phyloP scores from a whole-genome alignment of 92 coral and sea anemone genomes.

The Desmophyllum pertusum region DNA sequence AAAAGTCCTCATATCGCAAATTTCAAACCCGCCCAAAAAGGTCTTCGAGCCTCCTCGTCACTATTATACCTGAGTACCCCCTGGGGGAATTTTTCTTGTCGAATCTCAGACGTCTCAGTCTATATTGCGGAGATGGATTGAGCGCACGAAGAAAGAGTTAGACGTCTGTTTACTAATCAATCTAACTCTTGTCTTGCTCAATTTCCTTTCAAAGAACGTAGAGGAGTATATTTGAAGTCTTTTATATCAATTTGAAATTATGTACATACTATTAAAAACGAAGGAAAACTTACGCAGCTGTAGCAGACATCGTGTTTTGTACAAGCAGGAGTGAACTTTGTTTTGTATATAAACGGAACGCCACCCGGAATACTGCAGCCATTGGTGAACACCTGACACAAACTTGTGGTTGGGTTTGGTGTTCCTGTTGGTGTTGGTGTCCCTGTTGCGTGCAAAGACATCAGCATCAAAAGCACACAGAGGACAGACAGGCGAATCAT shows the following conservation, averaged over 20 bases:
- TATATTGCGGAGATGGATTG: no score
- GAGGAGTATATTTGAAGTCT: neutral
- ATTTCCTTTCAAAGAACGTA: neutral
- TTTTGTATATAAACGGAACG: constrained; percentile 64
- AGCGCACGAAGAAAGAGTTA: no score
- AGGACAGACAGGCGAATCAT: neutral
- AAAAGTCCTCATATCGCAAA: no score
- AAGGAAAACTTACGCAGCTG: constrained; percentile 72
- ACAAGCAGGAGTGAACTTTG: constrained; percentile 80
- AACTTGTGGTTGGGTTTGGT: neutral
- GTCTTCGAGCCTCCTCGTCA: no score
- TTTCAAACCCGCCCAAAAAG: no score
- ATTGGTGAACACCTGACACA: constrained; percentile 59
- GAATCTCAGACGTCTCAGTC: no score
- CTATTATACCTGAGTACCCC: no score
- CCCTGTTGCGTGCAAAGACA: neutral
- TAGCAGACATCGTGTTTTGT: constrained; percentile 92
- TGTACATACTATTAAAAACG: neutral
- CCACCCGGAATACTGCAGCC: constrained; percentile 81
- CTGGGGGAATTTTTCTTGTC: no score
- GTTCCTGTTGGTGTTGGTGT: neutral
- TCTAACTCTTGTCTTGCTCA: no score
- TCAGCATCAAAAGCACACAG: neutral
- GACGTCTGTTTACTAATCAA: no score
- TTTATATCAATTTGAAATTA: neutral